These are phyloP conservation scores for Bergia puertoricense DNA, from an alignment of 92 coral and sea anemone genomes.

Conservation along the genomic window DNA sequence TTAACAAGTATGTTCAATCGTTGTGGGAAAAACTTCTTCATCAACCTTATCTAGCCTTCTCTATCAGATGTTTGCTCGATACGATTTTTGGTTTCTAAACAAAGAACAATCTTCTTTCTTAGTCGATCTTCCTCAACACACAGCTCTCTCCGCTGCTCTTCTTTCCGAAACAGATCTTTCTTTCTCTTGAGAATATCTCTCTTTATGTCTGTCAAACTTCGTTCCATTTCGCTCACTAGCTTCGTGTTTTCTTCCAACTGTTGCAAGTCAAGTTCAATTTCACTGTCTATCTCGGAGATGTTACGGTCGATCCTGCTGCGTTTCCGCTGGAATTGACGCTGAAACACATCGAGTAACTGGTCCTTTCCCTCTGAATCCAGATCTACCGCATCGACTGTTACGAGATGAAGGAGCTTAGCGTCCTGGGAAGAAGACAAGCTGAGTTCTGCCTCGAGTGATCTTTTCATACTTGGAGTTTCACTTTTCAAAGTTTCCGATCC, in stretches of 20 bases:
- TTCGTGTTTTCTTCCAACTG: not conserved
- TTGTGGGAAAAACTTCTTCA: too few relatives aligned
- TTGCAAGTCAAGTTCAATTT: not conserved
- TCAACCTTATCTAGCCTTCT: not conserved
- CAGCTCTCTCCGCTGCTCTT: not conserved
- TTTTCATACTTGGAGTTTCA: not conserved
- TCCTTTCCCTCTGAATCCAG: not conserved
- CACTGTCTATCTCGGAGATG: not conserved
- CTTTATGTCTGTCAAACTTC: not conserved
- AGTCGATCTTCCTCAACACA: not conserved
- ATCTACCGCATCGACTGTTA: not conserved
- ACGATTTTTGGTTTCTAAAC: not conserved
- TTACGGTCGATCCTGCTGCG: not conserved
- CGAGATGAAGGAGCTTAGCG: not conserved
- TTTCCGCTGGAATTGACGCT: not conserved
- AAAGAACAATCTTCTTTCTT: not conserved
- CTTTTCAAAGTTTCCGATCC: not conserved
- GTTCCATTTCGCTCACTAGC: not conserved
- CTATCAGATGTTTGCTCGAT: not conserved
- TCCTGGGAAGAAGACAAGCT: not conserved
- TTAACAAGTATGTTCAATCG: too few relatives aligned
- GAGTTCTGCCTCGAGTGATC: not conserved
- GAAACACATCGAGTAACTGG: not conserved
- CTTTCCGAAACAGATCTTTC: not conserved
- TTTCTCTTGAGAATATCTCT: not conserved